Evolutionary conservation across 2,888 invertebrate genomes (phyloP).

Genomic region (Cosmorhoe ocellata): DNA sequence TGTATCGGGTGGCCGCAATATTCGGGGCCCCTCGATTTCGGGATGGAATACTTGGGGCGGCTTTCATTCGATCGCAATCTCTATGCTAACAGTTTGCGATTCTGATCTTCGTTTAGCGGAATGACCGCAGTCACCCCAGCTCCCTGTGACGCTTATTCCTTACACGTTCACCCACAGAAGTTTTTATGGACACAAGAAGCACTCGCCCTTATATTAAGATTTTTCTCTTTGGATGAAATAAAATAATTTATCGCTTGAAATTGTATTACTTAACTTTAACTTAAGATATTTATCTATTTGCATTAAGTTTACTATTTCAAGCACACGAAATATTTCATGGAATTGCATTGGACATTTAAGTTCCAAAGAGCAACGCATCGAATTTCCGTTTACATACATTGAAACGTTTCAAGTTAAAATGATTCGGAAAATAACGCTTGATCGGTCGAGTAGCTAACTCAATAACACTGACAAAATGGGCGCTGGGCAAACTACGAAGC

Average conservation of each 20-base stretch:
- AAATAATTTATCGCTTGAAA: constrained; percentile 42
- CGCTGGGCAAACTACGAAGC: constrained; percentile 40
- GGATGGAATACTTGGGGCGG: constrained; percentile 78
- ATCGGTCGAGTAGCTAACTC: constrained; percentile 42
- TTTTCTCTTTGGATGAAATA: constrained; percentile 59
- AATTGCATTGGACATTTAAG: constrained; percentile 29
- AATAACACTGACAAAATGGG: constrained; percentile 44
- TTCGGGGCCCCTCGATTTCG: constrained; percentile 72
- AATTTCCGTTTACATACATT: constrained; percentile 38
- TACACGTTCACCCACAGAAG: constrained; percentile 77
- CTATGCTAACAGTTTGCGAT: constrained; percentile 83
- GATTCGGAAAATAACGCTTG: constrained; percentile 38
- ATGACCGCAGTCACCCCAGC: constrained; percentile 80
- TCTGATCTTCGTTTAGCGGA: constrained; percentile 83
- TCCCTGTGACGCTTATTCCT: constrained; percentile 77
- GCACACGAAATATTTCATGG: background rate
- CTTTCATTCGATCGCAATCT: constrained; percentile 81
- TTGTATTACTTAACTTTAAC: background rate
- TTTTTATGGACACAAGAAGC: constrained; percentile 74
- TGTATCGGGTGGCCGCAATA: constrained; percentile 75
- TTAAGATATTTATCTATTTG: too few relatives aligned
- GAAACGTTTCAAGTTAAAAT: constrained; percentile 48
- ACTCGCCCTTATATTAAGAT: constrained; percentile 64
- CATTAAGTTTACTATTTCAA: too few relatives aligned
- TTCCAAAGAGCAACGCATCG: constrained; percentile 39